phyloP scores from a whole-genome alignment of 2,888 invertebrate genomes.

The Junonia oenone region DNA sequence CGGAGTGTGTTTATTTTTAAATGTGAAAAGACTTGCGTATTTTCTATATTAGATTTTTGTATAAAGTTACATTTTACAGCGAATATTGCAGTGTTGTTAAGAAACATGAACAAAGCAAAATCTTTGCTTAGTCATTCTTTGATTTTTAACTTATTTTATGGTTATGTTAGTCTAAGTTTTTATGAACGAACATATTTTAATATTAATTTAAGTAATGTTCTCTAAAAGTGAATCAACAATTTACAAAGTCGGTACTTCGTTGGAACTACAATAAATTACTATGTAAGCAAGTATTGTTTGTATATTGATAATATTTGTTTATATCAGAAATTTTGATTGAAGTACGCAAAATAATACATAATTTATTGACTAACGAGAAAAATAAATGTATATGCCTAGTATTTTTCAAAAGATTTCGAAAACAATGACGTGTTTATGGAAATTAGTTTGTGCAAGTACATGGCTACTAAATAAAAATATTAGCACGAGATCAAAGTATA shows the following conservation, averaged over 20 bases:
- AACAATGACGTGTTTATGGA: too few relatives aligned
- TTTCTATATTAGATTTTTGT: slow-evolving; percentile 2
- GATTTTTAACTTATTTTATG: neutral
- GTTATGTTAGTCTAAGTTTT: neutral
- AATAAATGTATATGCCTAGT: too few relatives aligned
- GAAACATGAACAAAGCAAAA: neutral
- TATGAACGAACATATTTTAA: neutral
- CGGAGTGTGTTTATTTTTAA: slow-evolving; percentile 17
- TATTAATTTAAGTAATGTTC: neutral
- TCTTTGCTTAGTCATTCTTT: neutral
- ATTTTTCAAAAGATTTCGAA: too few relatives aligned
- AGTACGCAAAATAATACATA: too few relatives aligned
- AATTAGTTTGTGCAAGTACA: too few relatives aligned
- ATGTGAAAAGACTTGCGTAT: slow-evolving; percentile 7
- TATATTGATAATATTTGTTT: too few relatives aligned
- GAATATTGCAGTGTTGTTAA: neutral
- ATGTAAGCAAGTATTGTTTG: too few relatives aligned
- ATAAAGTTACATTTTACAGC: slow-evolving; percentile 1
- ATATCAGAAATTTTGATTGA: too few relatives aligned
- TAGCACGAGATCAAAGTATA: neutral
- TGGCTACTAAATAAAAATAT: neutral
- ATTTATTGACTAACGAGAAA: too few relatives aligned
- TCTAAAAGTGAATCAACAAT: neutral
- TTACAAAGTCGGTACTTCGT: neutral
- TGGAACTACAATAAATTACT: too few relatives aligned